Conservation (phyloP, 2,113 vertebrate genomes). For the Notiomystis cincta region DNA sequence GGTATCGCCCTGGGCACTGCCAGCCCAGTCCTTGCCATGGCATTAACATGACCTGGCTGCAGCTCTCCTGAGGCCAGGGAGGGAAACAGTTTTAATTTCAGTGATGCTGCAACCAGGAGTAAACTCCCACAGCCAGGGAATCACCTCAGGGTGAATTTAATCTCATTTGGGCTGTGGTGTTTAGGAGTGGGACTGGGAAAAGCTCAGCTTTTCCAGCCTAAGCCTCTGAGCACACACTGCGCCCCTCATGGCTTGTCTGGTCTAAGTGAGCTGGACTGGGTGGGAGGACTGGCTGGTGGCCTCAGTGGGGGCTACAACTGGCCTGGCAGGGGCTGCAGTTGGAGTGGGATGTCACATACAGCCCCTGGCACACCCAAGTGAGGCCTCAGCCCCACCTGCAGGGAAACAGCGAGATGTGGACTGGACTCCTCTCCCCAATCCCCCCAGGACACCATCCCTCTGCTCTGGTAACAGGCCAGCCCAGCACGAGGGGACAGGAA, state of each 20-base stretch:
- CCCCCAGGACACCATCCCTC: no score
- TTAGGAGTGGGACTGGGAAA: not conserved
- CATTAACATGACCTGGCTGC: not conserved
- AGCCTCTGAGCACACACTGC: not conserved
- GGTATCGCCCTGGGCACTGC: not conserved
- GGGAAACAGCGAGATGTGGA: not conserved
- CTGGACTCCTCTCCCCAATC: not conserved
- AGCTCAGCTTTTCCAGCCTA: not conserved
- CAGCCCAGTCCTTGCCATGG: not conserved
- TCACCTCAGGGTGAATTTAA: not conserved
- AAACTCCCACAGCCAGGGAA: not conserved
- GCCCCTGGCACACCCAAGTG: not conserved
- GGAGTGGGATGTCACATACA: not conserved
- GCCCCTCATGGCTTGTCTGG: not conserved
- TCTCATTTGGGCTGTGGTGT: not conserved
- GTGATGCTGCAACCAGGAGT: not conserved
- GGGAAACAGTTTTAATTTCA: not conserved
- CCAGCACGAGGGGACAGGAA: accelerated
- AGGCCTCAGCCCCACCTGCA: not conserved
- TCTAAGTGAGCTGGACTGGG: not conserved
- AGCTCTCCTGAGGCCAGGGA: not conserved
- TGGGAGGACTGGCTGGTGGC: not conserved
- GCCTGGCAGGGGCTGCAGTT: not conserved
- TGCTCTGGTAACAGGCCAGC: not conserved
- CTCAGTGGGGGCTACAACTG: accelerated